Evolutionary conservation across 2,113 vertebrate species (phyloP).

Genomic region (Chinchilla lanigera): DNA sequence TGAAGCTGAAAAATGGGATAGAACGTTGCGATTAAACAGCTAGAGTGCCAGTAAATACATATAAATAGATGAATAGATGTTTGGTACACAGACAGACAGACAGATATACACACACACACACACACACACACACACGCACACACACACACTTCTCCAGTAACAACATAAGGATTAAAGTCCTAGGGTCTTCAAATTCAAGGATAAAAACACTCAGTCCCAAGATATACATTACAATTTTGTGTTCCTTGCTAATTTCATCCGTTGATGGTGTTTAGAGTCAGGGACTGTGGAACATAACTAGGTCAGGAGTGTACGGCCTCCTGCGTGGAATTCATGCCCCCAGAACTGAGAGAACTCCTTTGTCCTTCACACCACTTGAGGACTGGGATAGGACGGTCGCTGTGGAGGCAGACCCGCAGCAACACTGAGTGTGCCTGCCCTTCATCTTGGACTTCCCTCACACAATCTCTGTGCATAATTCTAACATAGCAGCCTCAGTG

Average conservation of each 20-base stretch:
- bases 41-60: background rate
- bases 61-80: background rate
- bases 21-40: background rate
- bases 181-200: background rate
- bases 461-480: background rate
- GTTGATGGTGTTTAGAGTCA: background rate
- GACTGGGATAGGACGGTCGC: too few species aligned
- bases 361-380: background rate
- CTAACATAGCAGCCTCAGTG: background rate
- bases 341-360: background rate
- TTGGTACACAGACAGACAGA: background rate
- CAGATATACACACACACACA: background rate
- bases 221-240: background rate
- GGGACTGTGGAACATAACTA: background rate
- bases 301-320: background rate
- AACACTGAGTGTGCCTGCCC: fast-evolving
- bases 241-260: background rate
- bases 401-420: background rate
- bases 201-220: background rate
- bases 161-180: background rate
- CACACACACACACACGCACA: too few species aligned
- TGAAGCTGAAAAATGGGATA: background rate
- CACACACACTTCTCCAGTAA: background rate
- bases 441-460: background rate
- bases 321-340: background rate